Evolutionary conservation across 2,797 vertebrate genomes (phyloP), one percentile per base, ranked within the genome.

Genomic region (Semaprochilodus insignis): DNA sequence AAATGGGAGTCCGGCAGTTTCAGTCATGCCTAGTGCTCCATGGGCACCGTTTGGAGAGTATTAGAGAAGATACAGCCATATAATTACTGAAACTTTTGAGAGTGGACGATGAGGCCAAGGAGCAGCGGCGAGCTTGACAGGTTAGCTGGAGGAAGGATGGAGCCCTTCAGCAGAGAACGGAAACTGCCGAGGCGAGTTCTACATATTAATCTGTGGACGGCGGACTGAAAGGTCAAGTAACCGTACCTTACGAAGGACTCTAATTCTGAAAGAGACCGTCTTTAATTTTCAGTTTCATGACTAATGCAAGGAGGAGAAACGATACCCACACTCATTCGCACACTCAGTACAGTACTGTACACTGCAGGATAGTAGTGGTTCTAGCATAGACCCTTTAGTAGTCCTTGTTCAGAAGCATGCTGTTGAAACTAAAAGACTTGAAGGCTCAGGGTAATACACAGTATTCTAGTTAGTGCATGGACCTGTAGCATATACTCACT

Each of bases 331-430:
- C 19, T 1, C 60, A 34, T 13, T 27, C 21, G 48, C 55, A 44
- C 70, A 51, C 60, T 81, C 86, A 89, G 90, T 90, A 91, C 86
- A 88, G 36, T 80, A 88, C 85, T 81, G 86, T 89, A 87, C 83
- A 87, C 71, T 81, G 52, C 21, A 77, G 74, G 78, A 36, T 73
- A 31, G 72, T 90, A 93, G 90, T 80, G 59, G 85, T 90, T 85
- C 77, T 88, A 87, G 90, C 81, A 84, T 92, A 88, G 90, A 86
- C 81, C 71, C 89, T 83, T 89, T 86, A 87, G 78, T 92, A 87
- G 88, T 90, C 78, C 87, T 83, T 89, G 86, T 92, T 91, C 89
- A 92, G 84, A 91, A 93, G 93, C 93, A 94, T 93, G 93, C 88
- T 71, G 75, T 81, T 73, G 48, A 44, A 44, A 44, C 40, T 44